Conservation (phyloP, 2,797 vertebrate species). For the Myotis myotis region DNA sequence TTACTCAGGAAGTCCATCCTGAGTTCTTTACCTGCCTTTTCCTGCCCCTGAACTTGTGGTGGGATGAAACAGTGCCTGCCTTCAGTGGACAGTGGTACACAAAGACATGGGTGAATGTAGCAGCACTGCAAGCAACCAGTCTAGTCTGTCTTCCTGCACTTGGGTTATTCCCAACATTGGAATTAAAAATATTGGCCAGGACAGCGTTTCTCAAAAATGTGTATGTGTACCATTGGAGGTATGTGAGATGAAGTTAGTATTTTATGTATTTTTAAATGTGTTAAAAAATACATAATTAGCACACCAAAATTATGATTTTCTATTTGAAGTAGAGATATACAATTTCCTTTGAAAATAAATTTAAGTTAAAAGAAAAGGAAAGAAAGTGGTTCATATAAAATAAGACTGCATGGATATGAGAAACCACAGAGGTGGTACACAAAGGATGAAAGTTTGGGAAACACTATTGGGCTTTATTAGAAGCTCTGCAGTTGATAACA, state of each 20-base stretch:
- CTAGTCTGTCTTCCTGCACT: neutral
- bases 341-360: conserved; percentile 37
- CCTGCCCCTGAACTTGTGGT: neutral
- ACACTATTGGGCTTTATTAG: neutral
- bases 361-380: neutral
- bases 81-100: neutral
- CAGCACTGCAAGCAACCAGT: neutral
- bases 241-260: neutral
- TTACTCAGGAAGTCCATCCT: neutral
- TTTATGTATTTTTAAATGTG: conserved; percentile 39
- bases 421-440: neutral
- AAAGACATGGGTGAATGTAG: neutral
- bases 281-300: conserved; percentile 4
- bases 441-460: neutral
- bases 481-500: neutral
- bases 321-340: neutral
- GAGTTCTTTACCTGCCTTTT: neutral
- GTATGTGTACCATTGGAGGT: neutral
- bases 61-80: neutral
- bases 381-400: neutral
- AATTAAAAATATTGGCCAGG: neutral
- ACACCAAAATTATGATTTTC: neutral
- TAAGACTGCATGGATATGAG: neutral
- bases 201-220: neutral
- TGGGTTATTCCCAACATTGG: neutral